Evolutionary conservation across 2,113 vertebrate genomes (phyloP), one percentile per base, ranked within the genome.

Genomic region (Charadrius vociferus): DNA sequence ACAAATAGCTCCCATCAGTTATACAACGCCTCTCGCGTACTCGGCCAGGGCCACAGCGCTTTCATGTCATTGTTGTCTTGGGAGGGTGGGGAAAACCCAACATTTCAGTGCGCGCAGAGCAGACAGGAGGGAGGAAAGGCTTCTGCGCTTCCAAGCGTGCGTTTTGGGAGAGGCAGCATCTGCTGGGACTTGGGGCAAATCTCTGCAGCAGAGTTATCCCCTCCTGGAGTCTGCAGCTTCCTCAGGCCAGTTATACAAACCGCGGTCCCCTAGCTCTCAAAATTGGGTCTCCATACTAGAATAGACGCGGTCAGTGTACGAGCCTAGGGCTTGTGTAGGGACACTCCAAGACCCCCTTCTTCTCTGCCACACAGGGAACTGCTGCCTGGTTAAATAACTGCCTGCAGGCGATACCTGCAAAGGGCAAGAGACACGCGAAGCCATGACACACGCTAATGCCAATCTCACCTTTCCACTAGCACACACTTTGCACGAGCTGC

Each of bases 51-150:
- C 75, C 77, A 67, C 72, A 8, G 72, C 0, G 24, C 95, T 97
- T 97, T 92, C 72, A 96, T 88, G 78, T 74, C 95, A 97, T 96
- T 97, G 90, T 96, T 96, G 93, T 92, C 92, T 90, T 81, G 88
- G 65, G 23, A 96, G 95, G 92, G 90, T 86, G 92, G 90, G 90
- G 95, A 84, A 63, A 71, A 91, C 88, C 88, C 93, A 90, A 3
- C 70, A 79, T 84, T 93, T 71, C 80, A 90, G 82, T 9, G 58
- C 2, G 2, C 0, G 11, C 61, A 53, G 70, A 83, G 66, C 58
- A n/a, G 81, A 71, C 61, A 50, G 77, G 87, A 93, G 87, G 83
- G 84, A 96, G 77, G 86, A 91, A 95, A 90, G 15, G 80, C 84
- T 84, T 79, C 81, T 81, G 86, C 26, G 10, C 50, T 93, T 70